phyloP scores from a whole-genome alignment of 2,888 invertebrate species.

The Tigriopus californicus region DNA sequence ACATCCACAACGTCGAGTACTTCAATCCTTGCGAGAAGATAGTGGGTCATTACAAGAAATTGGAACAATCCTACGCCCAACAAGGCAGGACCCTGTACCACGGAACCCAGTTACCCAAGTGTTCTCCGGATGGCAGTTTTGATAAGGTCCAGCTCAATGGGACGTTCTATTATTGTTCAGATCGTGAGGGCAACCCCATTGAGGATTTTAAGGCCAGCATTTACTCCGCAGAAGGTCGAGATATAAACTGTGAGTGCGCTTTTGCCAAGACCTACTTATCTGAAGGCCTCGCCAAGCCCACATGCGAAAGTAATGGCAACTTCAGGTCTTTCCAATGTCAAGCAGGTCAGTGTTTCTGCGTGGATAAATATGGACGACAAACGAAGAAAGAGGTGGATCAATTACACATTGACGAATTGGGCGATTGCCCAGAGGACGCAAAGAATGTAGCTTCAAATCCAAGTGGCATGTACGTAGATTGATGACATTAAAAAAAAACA shows the following conservation, averaged over 20 bases:
- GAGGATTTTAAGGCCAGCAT: neutral
- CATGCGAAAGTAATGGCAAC: neutral
- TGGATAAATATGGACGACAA: constrained; percentile 3
- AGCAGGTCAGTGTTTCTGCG: neutral
- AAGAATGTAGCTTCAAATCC: too few relatives aligned
- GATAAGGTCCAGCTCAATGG: neutral
- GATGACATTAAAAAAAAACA: too few relatives aligned
- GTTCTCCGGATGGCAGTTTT: constrained; percentile 4
- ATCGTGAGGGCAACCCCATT: neutral
- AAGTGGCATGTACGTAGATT: too few relatives aligned
- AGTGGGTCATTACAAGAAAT: neutral
- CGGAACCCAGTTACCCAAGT: neutral
- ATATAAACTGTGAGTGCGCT: constrained; percentile 4
- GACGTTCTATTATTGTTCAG: neutral
- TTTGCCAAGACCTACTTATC: neutral
- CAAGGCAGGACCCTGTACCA: neutral
- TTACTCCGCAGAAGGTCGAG: neutral
- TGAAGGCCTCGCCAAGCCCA: neutral
- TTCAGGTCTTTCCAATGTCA: neutral
- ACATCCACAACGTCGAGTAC: neutral
- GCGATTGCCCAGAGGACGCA: too few relatives aligned
- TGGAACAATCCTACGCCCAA: neutral
- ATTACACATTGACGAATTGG: neutral
- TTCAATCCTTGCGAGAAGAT: neutral
- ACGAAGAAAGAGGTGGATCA: neutral